Evolutionary conservation across 1,140 invertebrate species (phyloP).

Genomic region (Grapholita molesta): DNA sequence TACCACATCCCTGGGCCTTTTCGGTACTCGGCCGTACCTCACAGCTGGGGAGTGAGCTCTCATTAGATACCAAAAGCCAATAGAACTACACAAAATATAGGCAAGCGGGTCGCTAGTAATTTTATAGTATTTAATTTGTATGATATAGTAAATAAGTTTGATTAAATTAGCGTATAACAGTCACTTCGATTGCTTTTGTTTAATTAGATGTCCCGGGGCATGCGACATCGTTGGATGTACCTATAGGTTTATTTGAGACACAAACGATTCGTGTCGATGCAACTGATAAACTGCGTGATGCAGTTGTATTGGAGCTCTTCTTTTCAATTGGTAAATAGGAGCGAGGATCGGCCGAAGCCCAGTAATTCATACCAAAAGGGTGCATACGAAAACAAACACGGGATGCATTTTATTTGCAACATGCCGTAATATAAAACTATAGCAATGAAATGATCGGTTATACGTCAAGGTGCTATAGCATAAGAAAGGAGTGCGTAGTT

Average conservation of each 20-base stretch:
- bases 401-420: background rate
- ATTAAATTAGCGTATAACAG: background rate
- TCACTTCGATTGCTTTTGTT: background rate
- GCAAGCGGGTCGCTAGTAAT: background rate
- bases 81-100: background rate
- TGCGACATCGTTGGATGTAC: background rate
- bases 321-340: background rate
- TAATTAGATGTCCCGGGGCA: background rate
- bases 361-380: background rate
- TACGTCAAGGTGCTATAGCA: background rate
- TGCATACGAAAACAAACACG: background rate
- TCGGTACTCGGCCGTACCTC: conserved; percentile 96
- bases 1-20: conserved; percentile 87
- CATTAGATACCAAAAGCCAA: conserved; percentile 20
- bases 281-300: background rate
- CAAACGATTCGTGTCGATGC: background rate
- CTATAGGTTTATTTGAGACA: background rate
- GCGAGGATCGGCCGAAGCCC: background rate
- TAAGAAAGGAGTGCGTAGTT: too few species aligned
- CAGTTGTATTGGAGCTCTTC: background rate
- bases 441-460: background rate
- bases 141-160: too few species aligned
- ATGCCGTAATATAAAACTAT: background rate
- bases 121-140: too few species aligned
- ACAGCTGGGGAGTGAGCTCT: conserved; percentile 84